Percentiles rank a stretch among this genome's conserved stretches.
These are phyloP conservation scores for Symphodus melops DNA, from an alignment of 2,113 vertebrate genomes.

Conservation along the genomic window DNA sequence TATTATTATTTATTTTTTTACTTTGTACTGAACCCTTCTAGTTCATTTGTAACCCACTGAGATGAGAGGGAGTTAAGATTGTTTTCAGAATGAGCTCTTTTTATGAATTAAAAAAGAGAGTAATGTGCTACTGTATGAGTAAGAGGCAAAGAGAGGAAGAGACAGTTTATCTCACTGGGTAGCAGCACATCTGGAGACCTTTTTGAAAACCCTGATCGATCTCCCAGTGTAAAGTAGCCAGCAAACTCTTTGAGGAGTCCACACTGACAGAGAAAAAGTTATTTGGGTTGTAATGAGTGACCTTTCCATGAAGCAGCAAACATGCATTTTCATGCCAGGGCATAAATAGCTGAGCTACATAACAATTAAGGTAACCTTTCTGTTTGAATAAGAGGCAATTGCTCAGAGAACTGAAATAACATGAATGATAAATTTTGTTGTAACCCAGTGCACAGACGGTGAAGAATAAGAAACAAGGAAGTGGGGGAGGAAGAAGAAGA, in stretches of 20 bases:
- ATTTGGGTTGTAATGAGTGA: slow-evolving; percentile 83
- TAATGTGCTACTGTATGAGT: not conserved
- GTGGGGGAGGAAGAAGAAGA: slow-evolving; percentile 81
- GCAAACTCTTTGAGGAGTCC: slow-evolving; percentile 65
- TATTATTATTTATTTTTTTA: not conserved
- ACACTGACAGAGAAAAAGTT: slow-evolving; percentile 70
- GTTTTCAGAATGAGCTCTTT: not conserved
- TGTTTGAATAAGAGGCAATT: slow-evolving; percentile 85
- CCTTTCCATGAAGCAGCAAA: slow-evolving; percentile 84
- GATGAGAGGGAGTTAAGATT: not conserved
- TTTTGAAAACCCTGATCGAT: slow-evolving; percentile 62
- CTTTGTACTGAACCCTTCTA: not conserved
- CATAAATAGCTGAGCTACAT: slow-evolving; percentile 85
- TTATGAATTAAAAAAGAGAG: not conserved
- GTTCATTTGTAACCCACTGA: not conserved
- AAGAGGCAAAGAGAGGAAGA: not conserved
- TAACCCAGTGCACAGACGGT: slow-evolving; percentile 75
- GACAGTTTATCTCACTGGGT: slow-evolving; percentile 54
- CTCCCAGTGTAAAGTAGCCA: slow-evolving; percentile 69
- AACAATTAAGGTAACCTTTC: slow-evolving; percentile 86
- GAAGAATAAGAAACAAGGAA: slow-evolving; percentile 80
- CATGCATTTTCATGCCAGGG: slow-evolving; percentile 83
- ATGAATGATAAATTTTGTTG: slow-evolving; percentile 88
- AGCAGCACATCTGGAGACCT: slow-evolving; percentile 58
- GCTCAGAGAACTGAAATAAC: slow-evolving; percentile 82